Base-by-base conservation (phyloP, 1,140 invertebrate species). In the Helicoverpa armigera region DNA sequence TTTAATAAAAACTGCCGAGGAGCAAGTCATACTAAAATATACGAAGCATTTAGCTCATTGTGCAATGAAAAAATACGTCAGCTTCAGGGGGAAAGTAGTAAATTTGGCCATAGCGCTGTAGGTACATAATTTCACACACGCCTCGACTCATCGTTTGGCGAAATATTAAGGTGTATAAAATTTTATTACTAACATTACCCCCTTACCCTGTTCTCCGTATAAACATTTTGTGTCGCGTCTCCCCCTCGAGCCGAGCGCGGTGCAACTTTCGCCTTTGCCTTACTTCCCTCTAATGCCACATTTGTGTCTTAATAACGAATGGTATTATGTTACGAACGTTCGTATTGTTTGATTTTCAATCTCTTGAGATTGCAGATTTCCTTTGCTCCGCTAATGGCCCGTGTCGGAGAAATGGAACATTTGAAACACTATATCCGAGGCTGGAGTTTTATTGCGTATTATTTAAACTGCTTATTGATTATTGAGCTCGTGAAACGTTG, bases 161-260 rank as follows among this genome's bases (percentile, higher is more conserved):
- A 94, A 93, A 94, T 94, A 94, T 94, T 93, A 92, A 92, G 91
- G 89, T 88, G 86, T 90, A 92, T 94, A 92, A 94, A 94, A 94
- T 94, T 93, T 94, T 94, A 94, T 94, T 94, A 93, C 86, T 79
- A 83, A 77, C 90, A 87, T 92, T 91, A 92, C 90, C 90, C 86
- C 88, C 88, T 90, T 88, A 88, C 87, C 82, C 83, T 90, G 85
- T 87, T 90, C 89, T 86, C 85, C 86, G 83, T 91, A 90, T 90
- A 92, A 94, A 93, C 90, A 93, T 92, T 92, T 92, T 88, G 83
- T 92, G 88, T 92, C 87, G 86, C 87, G 80, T 85, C 85, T 90
- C 86, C 85, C 65, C 85, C 88, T 85, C 82, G 63, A 74, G 78
- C 51, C 73, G 72, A 75, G 84, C 63, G 84, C 72, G 84, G 77